Evolutionary conservation across 2,888 invertebrate species (phyloP), one percentile per base, ranked within the genome.

Genomic region (Cantharis rufa): DNA sequence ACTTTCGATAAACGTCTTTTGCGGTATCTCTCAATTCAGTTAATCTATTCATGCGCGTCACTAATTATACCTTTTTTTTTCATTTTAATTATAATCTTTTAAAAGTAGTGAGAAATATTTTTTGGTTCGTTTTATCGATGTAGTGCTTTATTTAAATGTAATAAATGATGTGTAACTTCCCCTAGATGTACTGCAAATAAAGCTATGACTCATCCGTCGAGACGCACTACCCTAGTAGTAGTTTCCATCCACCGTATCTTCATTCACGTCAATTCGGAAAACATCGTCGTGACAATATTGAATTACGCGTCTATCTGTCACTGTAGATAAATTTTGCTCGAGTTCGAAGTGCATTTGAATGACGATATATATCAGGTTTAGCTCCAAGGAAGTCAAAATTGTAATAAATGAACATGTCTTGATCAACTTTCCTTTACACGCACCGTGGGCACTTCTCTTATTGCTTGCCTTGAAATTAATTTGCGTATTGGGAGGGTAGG

Each of bases 201-300:
- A 70, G 71, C 75, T 75, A 74, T 79, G 79, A 79, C 73, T 79
- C 79, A 79, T 69, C 72, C 79, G 77, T 78, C 79, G 79, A 48
- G 75, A 79, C 79, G 79, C 77, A 77, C 75, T 75, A 75, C 77
- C 77, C 77, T 28, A 77, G 66, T 32, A 66, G 32, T 61, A 69
- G 69, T 72, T 70, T 70, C 66, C 48, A 75, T 74, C 77, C 70
- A 70, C 21, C 71, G n/a, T 62, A 69, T 16, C 48, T 69, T 74
- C 28, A 27, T 69, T 74, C 71, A 77, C 77, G 77, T 74, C 63
- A 72, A 32, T 69, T 68, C 27, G 13, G 32, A 15, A 62, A 74
- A 62, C 61, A 21, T 66, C 64, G 18, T 66, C 21, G 13, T 11
- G 64, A 66, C 64, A 66, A 66, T 66, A 66, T 66, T 66, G 64